phyloP scores from a whole-genome alignment of 2,888 invertebrate genomes.

The Emmelina monodactyla region DNA sequence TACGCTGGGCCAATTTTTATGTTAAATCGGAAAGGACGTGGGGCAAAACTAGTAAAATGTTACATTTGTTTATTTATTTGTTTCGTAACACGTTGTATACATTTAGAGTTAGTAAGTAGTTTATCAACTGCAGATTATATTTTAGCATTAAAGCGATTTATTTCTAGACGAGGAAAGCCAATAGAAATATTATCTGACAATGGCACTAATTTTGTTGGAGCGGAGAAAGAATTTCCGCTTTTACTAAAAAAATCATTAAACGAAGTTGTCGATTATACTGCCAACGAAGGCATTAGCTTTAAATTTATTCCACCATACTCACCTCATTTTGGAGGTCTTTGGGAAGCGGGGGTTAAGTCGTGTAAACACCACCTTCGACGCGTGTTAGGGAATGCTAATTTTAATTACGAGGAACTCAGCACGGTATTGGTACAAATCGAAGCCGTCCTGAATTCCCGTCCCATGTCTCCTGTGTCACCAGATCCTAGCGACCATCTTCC shows the following conservation, averaged over 20 bases:
- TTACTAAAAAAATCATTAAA: constrained; percentile 10
- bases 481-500: no score
- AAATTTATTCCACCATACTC: constrained; percentile 11
- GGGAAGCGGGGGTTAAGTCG: constrained; percentile 12
- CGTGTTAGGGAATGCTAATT: constrained; percentile 4
- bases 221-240: constrained; percentile 11
- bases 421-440: no score
- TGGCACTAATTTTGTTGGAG: constrained; percentile 15
- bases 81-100: constrained; percentile 16
- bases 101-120: constrained; percentile 16
- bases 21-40: constrained; percentile 16
- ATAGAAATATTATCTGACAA: constrained; percentile 18
- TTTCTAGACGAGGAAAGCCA: constrained; percentile 17
- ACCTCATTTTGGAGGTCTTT: no score
- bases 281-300: constrained; percentile 8
- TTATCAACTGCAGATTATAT: constrained; percentile 14
- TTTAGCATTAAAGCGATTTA: constrained; percentile 17
- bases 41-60: constrained; percentile 14
- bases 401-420: constrained; percentile 2
- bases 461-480: no score
- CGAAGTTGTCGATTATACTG: constrained; percentile 5
- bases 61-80: constrained; percentile 18
- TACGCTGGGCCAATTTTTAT: constrained; percentile 18
- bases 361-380: constrained; percentile 7
- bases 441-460: no score